These are phyloP conservation scores for Amblyjoppa proteus DNA, from an alignment of 2,888 invertebrate genomes.

Conservation along the genomic window DNA sequence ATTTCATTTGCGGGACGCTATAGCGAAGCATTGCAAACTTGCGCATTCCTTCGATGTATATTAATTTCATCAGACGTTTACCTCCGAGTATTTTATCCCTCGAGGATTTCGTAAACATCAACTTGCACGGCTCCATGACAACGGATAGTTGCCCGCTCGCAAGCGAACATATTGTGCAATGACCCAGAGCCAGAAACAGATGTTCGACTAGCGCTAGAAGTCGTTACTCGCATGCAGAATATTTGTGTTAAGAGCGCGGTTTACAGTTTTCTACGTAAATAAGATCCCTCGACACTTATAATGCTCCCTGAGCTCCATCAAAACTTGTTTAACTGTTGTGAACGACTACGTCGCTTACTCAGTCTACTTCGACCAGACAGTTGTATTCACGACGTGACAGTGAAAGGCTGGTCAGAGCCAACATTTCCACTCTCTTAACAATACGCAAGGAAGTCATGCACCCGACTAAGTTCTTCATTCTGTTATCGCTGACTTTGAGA, in stretches of 20 bases:
- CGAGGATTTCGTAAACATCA: background rate
- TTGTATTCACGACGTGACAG: too few species aligned
- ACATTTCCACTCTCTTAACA: background rate
- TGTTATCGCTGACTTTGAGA: background rate
- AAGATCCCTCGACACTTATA: background rate
- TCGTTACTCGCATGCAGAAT: background rate
- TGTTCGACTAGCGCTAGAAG: background rate
- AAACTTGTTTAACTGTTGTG: too few species aligned
- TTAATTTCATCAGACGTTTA: background rate
- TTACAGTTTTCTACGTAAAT: background rate
- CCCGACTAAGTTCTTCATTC: background rate
- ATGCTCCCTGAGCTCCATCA: too few species aligned
- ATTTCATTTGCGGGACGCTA: background rate
- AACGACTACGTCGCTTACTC: too few species aligned
- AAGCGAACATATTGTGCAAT: background rate
- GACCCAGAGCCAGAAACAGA: background rate
- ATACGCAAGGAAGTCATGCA: background rate
- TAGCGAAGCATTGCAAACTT: too few species aligned
- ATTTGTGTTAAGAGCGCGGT: background rate
- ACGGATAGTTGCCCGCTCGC: background rate
- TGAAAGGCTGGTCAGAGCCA: too few species aligned
- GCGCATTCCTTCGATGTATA: too few species aligned
- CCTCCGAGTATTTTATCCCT: background rate
- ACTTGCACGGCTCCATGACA: background rate
- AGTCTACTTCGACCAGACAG: too few species aligned